Percentiles rank a stretch among this genome's conserved stretches.
Evolutionary conservation across 2,888 invertebrate species (phyloP).

Genomic region (Torymus tubicola): DNA sequence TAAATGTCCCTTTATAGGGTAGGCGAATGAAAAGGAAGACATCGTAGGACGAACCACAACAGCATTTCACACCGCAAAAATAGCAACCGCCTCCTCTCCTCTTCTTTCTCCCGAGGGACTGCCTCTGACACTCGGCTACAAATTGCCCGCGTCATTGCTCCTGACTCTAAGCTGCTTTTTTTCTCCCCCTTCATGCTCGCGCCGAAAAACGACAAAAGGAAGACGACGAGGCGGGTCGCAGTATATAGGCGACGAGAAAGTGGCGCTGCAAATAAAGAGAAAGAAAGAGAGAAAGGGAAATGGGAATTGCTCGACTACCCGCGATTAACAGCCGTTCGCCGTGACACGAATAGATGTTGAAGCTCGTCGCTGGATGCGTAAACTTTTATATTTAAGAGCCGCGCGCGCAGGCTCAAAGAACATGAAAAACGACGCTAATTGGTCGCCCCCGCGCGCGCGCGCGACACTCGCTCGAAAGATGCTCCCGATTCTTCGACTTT

Average conservation of each 20-base stretch:
- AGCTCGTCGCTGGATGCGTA: slow-evolving; percentile 42
- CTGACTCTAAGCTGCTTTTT: slow-evolving; percentile 37
- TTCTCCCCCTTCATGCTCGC: background rate
- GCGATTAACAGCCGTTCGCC: slow-evolving; percentile 18
- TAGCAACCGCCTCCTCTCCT: slow-evolving; percentile 70
- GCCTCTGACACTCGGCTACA: slow-evolving; percentile 74
- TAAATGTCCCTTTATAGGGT: slow-evolving; percentile 1
- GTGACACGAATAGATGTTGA: slow-evolving; percentile 55
- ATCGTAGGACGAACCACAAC: slow-evolving; percentile 45
- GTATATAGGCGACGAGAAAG: slow-evolving; percentile 15
- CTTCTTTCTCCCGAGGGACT: slow-evolving; percentile 36
- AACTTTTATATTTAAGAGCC: slow-evolving; percentile 56
- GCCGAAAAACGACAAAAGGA: no score
- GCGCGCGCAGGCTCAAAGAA: slow-evolving; percentile 38
- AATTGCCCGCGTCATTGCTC: slow-evolving; percentile 75
- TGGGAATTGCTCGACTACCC: slow-evolving; percentile 10
- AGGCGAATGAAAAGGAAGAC: slow-evolving; percentile 56
- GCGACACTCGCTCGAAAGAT: background rate
- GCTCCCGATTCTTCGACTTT: background rate
- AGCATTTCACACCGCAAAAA: slow-evolving; percentile 68
- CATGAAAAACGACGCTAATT: slow-evolving; percentile 49
- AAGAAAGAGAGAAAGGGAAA: slow-evolving; percentile 26
- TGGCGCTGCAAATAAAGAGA: background rate
- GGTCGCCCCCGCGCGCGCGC: slow-evolving; percentile 1
- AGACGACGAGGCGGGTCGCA: no score